Percentiles rank a stretch among this genome's conserved stretches.
These are phyloP conservation scores for Boloria selene DNA, from an alignment of 2,888 invertebrate genomes.

Conservation along the genomic window DNA sequence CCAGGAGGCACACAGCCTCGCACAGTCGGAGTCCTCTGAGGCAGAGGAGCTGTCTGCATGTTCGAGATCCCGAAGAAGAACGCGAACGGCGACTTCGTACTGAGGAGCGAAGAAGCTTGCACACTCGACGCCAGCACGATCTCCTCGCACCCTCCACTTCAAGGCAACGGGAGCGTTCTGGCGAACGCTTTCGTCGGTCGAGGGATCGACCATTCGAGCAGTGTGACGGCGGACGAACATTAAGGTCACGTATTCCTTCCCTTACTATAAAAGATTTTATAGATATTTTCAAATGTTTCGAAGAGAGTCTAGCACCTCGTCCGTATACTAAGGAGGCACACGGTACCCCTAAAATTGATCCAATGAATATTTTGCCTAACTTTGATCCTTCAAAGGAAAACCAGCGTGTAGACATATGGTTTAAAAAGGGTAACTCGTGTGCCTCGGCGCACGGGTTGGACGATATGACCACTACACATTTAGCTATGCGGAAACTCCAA, in stretches of 20 bases:
- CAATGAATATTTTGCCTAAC: conserved; percentile 35
- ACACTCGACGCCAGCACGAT: too few species aligned
- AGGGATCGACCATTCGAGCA: too few species aligned
- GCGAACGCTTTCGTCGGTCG: too few species aligned
- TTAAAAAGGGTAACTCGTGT: conserved; percentile 36
- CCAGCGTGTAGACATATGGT: conserved; percentile 34
- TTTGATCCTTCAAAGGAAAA: conserved; percentile 38
- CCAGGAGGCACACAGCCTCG: too few species aligned
- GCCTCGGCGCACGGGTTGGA: conserved; percentile 26
- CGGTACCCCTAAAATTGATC: not conserved
- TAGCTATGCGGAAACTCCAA: conserved; percentile 40
- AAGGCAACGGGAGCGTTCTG: too few species aligned
- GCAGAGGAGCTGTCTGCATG: too few species aligned
- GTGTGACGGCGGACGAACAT: not conserved
- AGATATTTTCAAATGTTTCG: conserved; percentile 18
- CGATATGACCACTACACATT: conserved; percentile 35
- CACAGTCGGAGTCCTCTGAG: too few species aligned
- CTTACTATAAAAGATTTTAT: conserved; percentile 22
- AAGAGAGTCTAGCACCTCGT: conserved; percentile 10
- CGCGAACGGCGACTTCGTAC: too few species aligned
- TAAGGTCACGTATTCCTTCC: conserved; percentile 24
- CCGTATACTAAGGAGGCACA: too few species aligned
- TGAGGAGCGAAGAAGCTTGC: too few species aligned
- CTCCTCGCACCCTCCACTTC: too few species aligned
- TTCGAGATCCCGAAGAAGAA: too few species aligned